phyloP scores from a whole-genome alignment of 2,797 vertebrate genomes.

The Fistularia tabacaria region DNA sequence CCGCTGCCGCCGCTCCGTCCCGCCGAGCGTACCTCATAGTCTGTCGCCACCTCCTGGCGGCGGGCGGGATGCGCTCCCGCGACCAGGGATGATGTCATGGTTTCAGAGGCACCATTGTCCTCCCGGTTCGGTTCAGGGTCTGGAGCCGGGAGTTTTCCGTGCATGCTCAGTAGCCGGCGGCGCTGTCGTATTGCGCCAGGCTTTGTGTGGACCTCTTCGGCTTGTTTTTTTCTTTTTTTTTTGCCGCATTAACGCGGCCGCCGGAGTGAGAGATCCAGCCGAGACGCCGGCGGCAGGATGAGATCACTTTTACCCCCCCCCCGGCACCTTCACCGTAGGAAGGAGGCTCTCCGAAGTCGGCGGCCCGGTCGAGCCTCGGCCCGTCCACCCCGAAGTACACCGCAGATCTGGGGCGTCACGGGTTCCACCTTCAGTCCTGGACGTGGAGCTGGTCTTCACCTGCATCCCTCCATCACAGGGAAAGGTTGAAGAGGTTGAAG shows the following conservation, averaged over 20 bases:
- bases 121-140: conserved; percentile 55
- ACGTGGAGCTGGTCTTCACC: too few relatives aligned
- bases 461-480: too few relatives aligned
- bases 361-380: too few relatives aligned
- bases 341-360: too few relatives aligned
- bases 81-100: conserved; percentile 67
- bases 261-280: not conserved
- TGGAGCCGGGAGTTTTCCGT: conserved; percentile 58
- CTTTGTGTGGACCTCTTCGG: conserved; percentile 55
- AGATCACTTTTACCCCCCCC: too few relatives aligned
- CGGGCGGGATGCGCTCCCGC: not conserved
- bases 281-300: too few relatives aligned
- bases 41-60: conserved; percentile 60
- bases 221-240: conserved; percentile 20
- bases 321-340: too few relatives aligned
- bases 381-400: too few relatives aligned
- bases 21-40: not conserved
- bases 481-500: too few relatives aligned
- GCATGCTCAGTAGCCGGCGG: conserved; percentile 39
- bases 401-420: too few relatives aligned
- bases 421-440: too few relatives aligned
- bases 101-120: conserved; percentile 62
- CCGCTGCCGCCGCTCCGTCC: conserved; percentile 41
- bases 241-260: not conserved
- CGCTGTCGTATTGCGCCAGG: conserved; percentile 58